Evolutionary conservation across 2,888 invertebrate genomes (phyloP), one percentile per base, ranked within the genome.

Genomic region (Sisyra terminalis): DNA sequence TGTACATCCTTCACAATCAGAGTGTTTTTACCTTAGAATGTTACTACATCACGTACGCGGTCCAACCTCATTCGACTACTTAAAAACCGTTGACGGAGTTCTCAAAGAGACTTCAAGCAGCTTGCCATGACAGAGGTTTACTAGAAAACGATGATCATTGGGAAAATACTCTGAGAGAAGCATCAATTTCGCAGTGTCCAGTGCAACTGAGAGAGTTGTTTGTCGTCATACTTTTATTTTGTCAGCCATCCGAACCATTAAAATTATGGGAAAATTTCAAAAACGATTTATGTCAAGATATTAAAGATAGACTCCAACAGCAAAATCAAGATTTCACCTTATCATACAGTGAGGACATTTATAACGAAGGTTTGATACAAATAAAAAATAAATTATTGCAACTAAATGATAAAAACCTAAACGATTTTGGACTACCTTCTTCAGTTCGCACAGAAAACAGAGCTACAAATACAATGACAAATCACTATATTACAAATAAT

Each of bases 11-110:
- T 43, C 42, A 15, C 52, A 57, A 36, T 36, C 34, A 2, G 55
- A 58, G 50, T 44, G 49, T 10, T 56, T 46, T 46, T 47, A 50
- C 41, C 44, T 57, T 7, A 46, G 54, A 31, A 40, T 56, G 16
- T 44, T 58, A 8, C 47, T 58, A 14, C 45, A 51, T 1, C 47
- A 51, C 24, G 46, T 55, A 1, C 50, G 48, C 47, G 56, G 53
- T 17, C 50, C 52, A n/a, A 52, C 40, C 31, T 51, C 49, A 46
- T 58, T 50, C 46, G 44, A 52, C 42, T 45, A 55, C 44, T 40
- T 58, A 13, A 11, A 29, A 16, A 37, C 37, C 17, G 37, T 37
- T 14, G 10, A 29, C 40, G 52, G 54, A 10, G 29, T 46, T 32
- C 10, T 50, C n/a, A 8, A 61, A 62, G 0, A 59, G 56, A 0